phyloP scores from a whole-genome alignment of 2,113 vertebrate species.

The Platycercus adscitus region DNA sequence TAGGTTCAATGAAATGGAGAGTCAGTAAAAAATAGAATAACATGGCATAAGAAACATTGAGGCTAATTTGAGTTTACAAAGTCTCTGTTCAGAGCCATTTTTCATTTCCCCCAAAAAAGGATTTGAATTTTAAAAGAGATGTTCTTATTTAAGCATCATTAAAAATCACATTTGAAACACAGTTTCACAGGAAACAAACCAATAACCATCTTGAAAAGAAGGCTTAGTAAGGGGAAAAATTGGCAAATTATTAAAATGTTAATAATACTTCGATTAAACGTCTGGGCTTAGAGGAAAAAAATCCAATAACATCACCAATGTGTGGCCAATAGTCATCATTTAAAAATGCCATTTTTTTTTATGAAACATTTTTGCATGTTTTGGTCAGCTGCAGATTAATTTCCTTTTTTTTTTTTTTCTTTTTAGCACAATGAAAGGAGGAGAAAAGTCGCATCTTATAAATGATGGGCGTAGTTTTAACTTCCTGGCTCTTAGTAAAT shows the following conservation, averaged over 20 bases:
- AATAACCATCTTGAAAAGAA: neutral
- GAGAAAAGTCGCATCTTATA: neutral
- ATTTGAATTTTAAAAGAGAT: neutral
- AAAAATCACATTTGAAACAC: neutral
- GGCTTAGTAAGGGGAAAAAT: neutral
- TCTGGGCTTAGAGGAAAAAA: neutral
- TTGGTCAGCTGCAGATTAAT: conserved; percentile 15
- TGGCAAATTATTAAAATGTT: neutral
- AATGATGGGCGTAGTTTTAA: neutral
- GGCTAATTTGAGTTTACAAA: neutral
- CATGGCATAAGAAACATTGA: neutral
- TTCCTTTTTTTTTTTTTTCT: neutral
- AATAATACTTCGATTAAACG: neutral
- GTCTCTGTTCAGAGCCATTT: neutral
- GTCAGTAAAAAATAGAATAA: neutral
- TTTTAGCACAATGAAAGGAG: neutral
- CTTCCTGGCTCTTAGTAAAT: neutral
- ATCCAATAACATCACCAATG: neutral
- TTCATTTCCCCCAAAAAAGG: neutral
- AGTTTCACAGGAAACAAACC: neutral
- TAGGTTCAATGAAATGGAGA: neutral
- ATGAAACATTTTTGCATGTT: neutral
- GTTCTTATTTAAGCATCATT: neutral
- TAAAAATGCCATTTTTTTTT: neutral
- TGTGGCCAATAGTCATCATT: neutral